Conservation (phyloP, 2,797 vertebrate genomes). For the Glyptemys insculpta region DNA sequence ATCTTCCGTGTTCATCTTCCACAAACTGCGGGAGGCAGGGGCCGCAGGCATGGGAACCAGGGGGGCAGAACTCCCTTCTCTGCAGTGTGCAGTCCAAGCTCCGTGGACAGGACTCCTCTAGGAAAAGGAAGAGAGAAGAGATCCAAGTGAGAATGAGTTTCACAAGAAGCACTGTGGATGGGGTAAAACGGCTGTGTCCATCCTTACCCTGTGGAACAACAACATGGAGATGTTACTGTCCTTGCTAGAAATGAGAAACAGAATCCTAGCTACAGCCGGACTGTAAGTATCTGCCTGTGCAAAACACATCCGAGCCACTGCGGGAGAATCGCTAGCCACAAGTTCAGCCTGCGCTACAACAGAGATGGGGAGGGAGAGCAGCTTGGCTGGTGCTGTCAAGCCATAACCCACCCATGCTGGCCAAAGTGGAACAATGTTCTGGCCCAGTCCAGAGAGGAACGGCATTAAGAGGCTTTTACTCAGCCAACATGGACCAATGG, state of each 20-base stretch:
- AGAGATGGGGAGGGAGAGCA: neutral
- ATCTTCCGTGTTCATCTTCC: slow-evolving; percentile 84
- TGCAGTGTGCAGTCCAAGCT: slow-evolving; percentile 89
- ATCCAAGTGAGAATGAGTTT: neutral
- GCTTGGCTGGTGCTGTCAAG: neutral
- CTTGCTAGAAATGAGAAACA: neutral
- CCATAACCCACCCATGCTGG: neutral
- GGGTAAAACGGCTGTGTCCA: too few species aligned
- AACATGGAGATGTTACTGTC: neutral
- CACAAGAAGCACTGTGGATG: neutral
- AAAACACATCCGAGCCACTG: neutral
- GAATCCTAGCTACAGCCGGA: neutral
- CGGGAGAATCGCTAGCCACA: too few species aligned
- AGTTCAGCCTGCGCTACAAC: neutral
- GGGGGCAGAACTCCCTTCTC: slow-evolving; percentile 86
- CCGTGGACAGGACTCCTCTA: slow-evolving; percentile 84
- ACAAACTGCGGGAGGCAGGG: slow-evolving; percentile 87
- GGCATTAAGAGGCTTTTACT: neutral
- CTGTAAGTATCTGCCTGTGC: neutral
- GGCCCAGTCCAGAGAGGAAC: neutral
- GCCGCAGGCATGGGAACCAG: slow-evolving; percentile 84
- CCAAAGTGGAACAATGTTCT: neutral
- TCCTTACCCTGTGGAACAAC: neutral
- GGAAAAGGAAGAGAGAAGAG: slow-evolving; percentile 24
- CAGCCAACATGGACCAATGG: neutral